These are phyloP conservation scores for Ariolimax columbianus DNA, from an alignment of 2,888 invertebrate species.

Conservation along the genomic window DNA sequence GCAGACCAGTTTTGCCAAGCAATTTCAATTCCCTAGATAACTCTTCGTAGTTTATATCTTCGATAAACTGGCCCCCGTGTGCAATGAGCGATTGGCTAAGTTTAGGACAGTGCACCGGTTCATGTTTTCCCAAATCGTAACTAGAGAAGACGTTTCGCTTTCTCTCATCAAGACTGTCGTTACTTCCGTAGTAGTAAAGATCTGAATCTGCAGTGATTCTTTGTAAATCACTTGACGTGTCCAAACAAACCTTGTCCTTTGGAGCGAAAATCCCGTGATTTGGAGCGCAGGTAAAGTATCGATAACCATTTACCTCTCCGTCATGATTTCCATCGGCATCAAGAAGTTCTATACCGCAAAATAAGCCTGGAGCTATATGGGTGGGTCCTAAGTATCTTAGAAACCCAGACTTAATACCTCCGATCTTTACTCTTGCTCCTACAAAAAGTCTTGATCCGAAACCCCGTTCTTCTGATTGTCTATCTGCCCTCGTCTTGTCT, in stretches of 20 bases:
- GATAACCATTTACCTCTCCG: constrained; percentile 83
- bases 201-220: constrained; percentile 16
- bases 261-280: constrained; percentile 85
- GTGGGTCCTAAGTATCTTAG: constrained; percentile 82
- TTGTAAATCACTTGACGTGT: constrained; percentile 49
- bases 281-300: constrained; percentile 84
- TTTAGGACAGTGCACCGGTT: not conserved
- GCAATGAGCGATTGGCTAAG: not conserved
- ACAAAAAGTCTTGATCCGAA: constrained; percentile 65
- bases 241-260: constrained; percentile 80
- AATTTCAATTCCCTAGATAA: not conserved
- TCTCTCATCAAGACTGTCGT: constrained; percentile 29
- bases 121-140: constrained; percentile 19
- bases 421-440: constrained; percentile 79
- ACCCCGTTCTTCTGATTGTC: not conserved
- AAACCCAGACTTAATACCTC: constrained; percentile 81
- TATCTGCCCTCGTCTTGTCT: not conserved
- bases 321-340: constrained; percentile 83
- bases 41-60: not conserved
- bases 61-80: not conserved
- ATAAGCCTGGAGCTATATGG: constrained; percentile 82
- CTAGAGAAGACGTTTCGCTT: not conserved
- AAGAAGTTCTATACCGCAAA: constrained; percentile 84
- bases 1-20: not conserved
- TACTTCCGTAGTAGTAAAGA: constrained; percentile 24